Base-by-base conservation (phyloP, 1,140 invertebrate species). In the Monomorium pharaonis region DNA sequence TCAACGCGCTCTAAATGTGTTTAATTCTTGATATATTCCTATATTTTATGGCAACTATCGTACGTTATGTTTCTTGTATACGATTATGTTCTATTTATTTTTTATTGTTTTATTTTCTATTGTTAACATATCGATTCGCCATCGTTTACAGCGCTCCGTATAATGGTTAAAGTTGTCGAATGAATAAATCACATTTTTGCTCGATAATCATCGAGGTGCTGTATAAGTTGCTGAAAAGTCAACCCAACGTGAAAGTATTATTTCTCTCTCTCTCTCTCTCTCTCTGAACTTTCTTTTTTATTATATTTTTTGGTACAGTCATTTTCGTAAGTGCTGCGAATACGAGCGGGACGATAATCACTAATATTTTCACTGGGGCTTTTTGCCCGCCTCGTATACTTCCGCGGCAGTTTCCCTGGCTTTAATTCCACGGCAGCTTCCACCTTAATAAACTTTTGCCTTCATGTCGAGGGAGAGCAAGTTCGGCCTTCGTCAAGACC, bases 401-500 rank as follows among this genome's bases (percentile, higher is more conserved):
- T 60, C 9, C 14, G 24, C 51, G 27, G 5, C 51, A 33, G 37
- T 81, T 58, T 5, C n/a, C 37, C 37, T 21, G n/a, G 42, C 78
- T 83, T 83, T 83, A 83, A 83, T 83, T 56, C 78, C 78, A 72
- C 67, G n/a, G 51, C 37, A 81, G 65, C 51, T 72, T 37, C 67
- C 51, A 56, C 65, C 76, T 88, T 89, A 86, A 89, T 88, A 83
- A 83, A 83, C 67, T 44, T 83, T 83, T 44, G 54, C 78, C 74
- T 85, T 69, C 60, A 24, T 4, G n/a, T 37, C 27, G 12, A 60
- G 60, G 60, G 84, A 74, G 49, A 33, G 12, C 37, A 56, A 51
- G 51, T 49, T 74, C 62, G 24, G 56, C 60, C 44, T 44, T 74
- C 56, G 56, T 62, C 58, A 67, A 27, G 37, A 72, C n/a, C 10